These are phyloP conservation scores for Augochlorella aurata DNA, from an alignment of 2,888 invertebrate species.

Conservation along the genomic window DNA sequence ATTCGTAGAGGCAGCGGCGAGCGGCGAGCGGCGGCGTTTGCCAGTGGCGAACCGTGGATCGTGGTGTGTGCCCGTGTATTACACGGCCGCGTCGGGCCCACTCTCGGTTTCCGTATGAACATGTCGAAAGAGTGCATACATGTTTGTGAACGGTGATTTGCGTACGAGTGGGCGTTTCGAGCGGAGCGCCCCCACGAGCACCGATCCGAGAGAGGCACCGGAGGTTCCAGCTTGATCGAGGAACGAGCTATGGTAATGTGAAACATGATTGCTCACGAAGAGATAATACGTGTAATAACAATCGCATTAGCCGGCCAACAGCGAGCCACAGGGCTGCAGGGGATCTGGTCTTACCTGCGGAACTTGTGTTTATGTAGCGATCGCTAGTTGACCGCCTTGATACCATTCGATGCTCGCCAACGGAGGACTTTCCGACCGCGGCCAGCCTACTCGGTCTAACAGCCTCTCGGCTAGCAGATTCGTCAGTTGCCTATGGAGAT, in stretches of 20 bases:
- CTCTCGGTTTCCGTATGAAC: slow-evolving; percentile 72
- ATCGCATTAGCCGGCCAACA: slow-evolving; percentile 77
- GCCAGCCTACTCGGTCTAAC: too few species aligned
- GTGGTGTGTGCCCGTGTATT: slow-evolving; percentile 52
- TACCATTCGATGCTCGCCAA: slow-evolving; percentile 7
- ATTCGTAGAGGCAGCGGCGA: slow-evolving; percentile 39
- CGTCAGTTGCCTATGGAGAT: too few species aligned
- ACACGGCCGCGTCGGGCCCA: slow-evolving; percentile 61
- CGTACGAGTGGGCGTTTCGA: slow-evolving; percentile 70
- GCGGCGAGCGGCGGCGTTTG: slow-evolving; percentile 15
- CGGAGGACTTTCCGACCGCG: neutral
- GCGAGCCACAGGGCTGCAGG: slow-evolving; percentile 59
- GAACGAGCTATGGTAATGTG: slow-evolving; percentile 75
- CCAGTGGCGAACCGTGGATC: slow-evolving; percentile 46
- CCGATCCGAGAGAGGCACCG: slow-evolving; percentile 27
- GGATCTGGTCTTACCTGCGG: slow-evolving; percentile 72
- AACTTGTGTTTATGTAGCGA: slow-evolving; percentile 39
- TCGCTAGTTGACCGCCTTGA: slow-evolving; percentile 30
- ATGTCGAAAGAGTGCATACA: slow-evolving; percentile 66
- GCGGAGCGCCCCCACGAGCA: slow-evolving; percentile 42
- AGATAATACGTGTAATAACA: slow-evolving; percentile 80
- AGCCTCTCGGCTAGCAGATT: too few species aligned
- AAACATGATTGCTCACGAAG: slow-evolving; percentile 78
- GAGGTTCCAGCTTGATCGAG: slow-evolving; percentile 58
- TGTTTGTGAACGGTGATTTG: slow-evolving; percentile 71